Evolutionary conservation across 2,797 vertebrate genomes (phyloP).

Genomic region (Hyperoplus lanceolatus): DNA sequence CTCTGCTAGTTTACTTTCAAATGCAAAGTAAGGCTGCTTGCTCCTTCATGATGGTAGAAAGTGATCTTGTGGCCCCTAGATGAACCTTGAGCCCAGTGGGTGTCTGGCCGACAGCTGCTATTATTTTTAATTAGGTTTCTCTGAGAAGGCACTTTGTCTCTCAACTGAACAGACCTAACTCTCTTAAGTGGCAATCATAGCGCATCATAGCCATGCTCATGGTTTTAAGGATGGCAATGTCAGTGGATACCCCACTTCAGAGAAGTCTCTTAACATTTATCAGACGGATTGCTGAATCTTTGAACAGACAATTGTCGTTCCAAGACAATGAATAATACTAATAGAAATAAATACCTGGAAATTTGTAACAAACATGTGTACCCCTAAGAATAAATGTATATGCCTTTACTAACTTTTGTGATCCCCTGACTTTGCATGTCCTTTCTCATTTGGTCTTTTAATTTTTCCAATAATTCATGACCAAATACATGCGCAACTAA

Average conservation of each 20-base stretch:
- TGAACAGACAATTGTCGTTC: not conserved
- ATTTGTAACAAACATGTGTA: not conserved
- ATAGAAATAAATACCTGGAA: not conserved
- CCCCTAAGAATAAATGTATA: not conserved
- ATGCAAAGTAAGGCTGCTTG: constrained; percentile 28
- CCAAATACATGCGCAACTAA: not conserved
- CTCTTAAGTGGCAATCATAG: not conserved
- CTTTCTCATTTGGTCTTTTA: not conserved
- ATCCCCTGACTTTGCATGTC: not conserved
- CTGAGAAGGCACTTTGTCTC: constrained; percentile 21
- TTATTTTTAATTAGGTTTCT: constrained; percentile 79
- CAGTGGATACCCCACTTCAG: not conserved
- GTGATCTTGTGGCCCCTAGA: constrained; percentile 39
- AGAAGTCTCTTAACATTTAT: not conserved
- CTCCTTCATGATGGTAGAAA: constrained; percentile 32
- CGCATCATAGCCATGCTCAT: not conserved
- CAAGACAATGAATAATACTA: not conserved
- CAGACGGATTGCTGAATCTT: not conserved
- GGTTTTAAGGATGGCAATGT: too few relatives aligned
- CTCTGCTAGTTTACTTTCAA: constrained; percentile 10
- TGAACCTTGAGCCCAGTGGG: constrained; percentile 34
- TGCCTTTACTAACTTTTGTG: not conserved
- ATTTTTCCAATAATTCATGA: not conserved
- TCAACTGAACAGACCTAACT: not conserved
- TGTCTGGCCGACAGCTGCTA: constrained; percentile 59